A percentile compares a stretch with the other conserved stretches of the same genome.
Conservation (phyloP, 2,113 vertebrate species). For the Erpornis zantholeuca region DNA sequence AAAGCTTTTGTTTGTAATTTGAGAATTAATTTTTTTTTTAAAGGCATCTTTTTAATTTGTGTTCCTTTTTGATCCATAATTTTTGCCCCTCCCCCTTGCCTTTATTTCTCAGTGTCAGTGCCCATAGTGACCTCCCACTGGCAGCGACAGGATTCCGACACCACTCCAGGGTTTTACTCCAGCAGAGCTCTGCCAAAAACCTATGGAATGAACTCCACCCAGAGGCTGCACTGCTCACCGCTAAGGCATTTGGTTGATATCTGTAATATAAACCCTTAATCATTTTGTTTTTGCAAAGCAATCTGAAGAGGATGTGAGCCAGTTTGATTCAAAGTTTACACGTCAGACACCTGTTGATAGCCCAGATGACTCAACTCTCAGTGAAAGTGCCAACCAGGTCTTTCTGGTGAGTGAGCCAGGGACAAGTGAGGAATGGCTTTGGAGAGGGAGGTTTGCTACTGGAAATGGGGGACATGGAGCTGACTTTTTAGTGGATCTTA, state of each 20-base stretch:
- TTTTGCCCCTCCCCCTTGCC: conserved; percentile 52
- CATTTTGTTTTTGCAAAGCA: conserved; percentile 82
- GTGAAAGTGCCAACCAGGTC: conserved; percentile 99
- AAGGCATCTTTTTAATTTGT: conserved; percentile 53
- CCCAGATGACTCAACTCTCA: conserved; percentile 96
- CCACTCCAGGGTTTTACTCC: conserved; percentile 57
- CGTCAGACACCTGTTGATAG: conserved; percentile 98
- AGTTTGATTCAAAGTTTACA: conserved; percentile 99
- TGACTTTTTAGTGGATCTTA: no score
- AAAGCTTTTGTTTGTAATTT: conserved; percentile 17
- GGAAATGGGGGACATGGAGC: no score
- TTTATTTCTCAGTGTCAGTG: conserved; percentile 64
- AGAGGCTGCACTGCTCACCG: conserved; percentile 38
- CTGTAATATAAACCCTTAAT: conserved; percentile 60
- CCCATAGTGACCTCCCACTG: conserved; percentile 52
- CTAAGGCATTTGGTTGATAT: conserved; percentile 56
- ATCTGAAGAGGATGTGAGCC: conserved; percentile 98
- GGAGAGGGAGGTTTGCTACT: not conserved
- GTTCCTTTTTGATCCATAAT: conserved; percentile 61
- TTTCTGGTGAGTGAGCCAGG: conserved; percentile 85
- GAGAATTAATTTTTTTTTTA: not conserved
- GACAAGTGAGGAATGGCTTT: not conserved
- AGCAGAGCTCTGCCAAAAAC: conserved; percentile 61
- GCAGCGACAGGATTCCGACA: conserved; percentile 55
- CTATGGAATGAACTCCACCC: conserved; percentile 58